Evolutionary conservation across 2,113 vertebrate species (phyloP), one percentile per base, ranked within the genome.

Genomic region (Condylura cristata): DNA sequence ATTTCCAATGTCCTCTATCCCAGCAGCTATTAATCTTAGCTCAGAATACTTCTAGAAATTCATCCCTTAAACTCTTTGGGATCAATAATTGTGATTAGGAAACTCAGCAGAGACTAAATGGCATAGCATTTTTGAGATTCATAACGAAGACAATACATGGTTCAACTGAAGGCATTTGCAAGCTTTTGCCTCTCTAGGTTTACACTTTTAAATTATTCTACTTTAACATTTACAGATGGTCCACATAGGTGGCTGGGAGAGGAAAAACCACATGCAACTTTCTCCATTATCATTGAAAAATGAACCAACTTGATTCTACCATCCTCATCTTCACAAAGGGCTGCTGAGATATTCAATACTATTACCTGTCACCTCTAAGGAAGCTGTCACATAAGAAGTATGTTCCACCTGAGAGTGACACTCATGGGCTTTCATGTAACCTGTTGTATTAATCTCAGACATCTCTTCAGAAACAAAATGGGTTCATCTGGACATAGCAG

Each of bases 161-260:
- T 75, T 83, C 6, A 53, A 26, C 34, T 81, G 17, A 80, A 94
- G 79, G 80, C 85, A 89, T 39, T 28, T 79, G 72, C 90, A 90
- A 91, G 71, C 87, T 94, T 65, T 46, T 89, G 51, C 53, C 89
- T 91, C 20, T 78, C 41, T 78, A 39, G 34, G 48, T 89, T 95
- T 66, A 65, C 71, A 28, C 28, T 68, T 63, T 24, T 75, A 75
- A 94, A 53, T 76, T 24, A 87, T 66, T 48, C 10, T 26, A 61
- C 16, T 26, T 75, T 81, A 41, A 39, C 20, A 66, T 24, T 80
- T 61, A 66, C 3, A 48, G 56, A 56, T 13, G 6, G 12, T 53
- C 26, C 32, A 92, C 53, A 88, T 2, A 56, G 5, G 13, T 1
- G 1, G 16, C n/a, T n/a, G n/a, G 1, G 30, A 10, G 30, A 12